Evolutionary conservation across 2,888 invertebrate genomes (phyloP), one percentile per base, ranked within the genome.

Genomic region (Furcula furcula): DNA sequence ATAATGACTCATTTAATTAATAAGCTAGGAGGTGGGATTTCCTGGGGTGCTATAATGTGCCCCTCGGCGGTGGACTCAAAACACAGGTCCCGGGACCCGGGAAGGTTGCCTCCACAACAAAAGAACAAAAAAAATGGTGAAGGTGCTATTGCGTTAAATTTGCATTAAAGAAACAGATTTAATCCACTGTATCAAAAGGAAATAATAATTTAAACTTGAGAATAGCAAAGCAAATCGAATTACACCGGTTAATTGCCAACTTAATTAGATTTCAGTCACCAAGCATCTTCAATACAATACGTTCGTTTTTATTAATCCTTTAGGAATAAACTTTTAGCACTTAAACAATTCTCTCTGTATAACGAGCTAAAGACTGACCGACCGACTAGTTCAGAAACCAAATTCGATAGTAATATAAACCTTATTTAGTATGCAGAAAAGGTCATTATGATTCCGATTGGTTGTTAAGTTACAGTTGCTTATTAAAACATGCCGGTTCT

Each of bases 321-420:
- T 15, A 11, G 38, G 46, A 51, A 51, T 55, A 54, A 57, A 60
- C 49, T 49, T 58, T 41, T 29, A 23, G 65, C 45, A 59, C 57
- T 60, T 59, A 66, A 70, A 67, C 65, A 65, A 65, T 69, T 69
- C 64, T 58, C 55, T 44, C 39, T 40, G 42, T 53, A 58, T 51
- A 53, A 63, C 63, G 49, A 55, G 54, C 63, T 68, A 69, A 74
- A 72, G 60, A 63, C 36, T n/a, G n/a, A n/a, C n/a, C n/a, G n/a
- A 42, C 65, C 63, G 63, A 39, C 46, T 25, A n/a, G n/a, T 16
- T 29, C 38, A 48, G 36, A 39, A 34, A 20, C 34, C 12, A n/a
- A n/a, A 28, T 29, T 16, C 33, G 36, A 33, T 4, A 14, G n/a
- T 13, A 11, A 29, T 13, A 13, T 35, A 36, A 37, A 21, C 40